A percentile compares a stretch with the other conserved stretches of the same genome.
phyloP scores from a whole-genome alignment of 2,113 vertebrate genomes.

The Phalacrocorax carbo region DNA sequence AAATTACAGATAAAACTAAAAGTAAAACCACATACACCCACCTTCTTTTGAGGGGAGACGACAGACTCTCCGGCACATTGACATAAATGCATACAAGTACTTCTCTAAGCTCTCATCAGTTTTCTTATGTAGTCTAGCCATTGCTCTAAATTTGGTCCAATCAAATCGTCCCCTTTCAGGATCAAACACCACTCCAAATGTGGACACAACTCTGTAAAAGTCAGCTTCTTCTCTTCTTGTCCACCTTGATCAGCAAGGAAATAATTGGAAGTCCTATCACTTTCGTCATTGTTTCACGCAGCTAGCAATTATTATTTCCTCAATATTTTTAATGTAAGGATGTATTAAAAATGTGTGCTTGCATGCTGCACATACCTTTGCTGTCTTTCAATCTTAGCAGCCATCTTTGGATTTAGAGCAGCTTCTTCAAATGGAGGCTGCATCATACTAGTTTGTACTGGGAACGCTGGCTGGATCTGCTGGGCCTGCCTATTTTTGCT shows the following conservation, averaged over 20 bases:
- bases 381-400: constrained; percentile 95
- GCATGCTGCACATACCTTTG: constrained; percentile 80
- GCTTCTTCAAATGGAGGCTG: constrained; percentile 83
- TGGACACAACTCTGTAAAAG: constrained; percentile 97
- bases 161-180: constrained; percentile 90
- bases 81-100: constrained; percentile 92
- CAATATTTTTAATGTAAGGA: neutral
- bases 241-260: constrained; percentile 79
- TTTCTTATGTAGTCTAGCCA: constrained; percentile 97
- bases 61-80: constrained; percentile 96
- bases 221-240: constrained; percentile 97
- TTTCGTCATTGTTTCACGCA: neutral
- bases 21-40: neutral
- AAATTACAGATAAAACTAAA: neutral
- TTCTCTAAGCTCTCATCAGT: constrained; percentile 97
- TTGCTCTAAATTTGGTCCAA: constrained; percentile 98
- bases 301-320: neutral
- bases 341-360: rapidly evolving
- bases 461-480: constrained; percentile 83
- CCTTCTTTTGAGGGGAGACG: constrained; percentile 93
- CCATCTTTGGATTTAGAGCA: constrained; percentile 92
- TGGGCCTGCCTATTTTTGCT: constrained; percentile 93
- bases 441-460: constrained; percentile 80
- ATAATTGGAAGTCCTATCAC: neutral
- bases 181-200: constrained; percentile 97